Evolutionary conservation across 2,113 vertebrate species (phyloP).

Genomic region (Azemiops feae): DNA sequence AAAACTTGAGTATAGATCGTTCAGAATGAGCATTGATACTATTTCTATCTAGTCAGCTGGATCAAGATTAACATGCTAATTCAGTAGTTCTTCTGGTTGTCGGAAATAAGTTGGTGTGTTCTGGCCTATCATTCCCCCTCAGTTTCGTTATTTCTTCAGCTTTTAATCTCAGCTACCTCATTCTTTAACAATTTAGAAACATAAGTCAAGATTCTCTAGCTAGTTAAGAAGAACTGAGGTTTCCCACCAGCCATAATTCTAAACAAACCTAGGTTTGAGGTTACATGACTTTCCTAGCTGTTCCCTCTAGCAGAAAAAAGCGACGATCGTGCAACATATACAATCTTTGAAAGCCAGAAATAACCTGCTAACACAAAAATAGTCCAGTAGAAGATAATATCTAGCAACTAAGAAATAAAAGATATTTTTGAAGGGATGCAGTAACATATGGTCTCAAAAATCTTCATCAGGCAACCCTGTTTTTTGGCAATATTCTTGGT

Average conservation of each 20-base stretch:
- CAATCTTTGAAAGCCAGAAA: background rate
- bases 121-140: background rate
- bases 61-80: background rate
- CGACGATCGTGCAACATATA: background rate
- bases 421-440: background rate
- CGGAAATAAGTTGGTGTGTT: background rate
- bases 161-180: background rate
- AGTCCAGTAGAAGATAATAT: background rate
- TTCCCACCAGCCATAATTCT: background rate
- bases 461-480: background rate
- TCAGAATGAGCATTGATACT: background rate
- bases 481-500: background rate
- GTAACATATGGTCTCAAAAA: background rate
- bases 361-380: background rate
- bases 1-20: background rate
- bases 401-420: background rate
- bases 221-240: background rate
- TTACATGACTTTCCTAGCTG: background rate
- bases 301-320: background rate
- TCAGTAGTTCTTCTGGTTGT: background rate
- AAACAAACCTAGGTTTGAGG: background rate
- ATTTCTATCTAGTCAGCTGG: background rate
- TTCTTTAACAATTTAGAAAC: background rate
- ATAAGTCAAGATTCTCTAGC: background rate
- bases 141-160: background rate